Percentiles rank a stretch among this genome's conserved stretches.
These are phyloP conservation scores for Oscheius sp. DNA, from an alignment of 2,888 invertebrate genomes.

Conservation along the genomic window DNA sequence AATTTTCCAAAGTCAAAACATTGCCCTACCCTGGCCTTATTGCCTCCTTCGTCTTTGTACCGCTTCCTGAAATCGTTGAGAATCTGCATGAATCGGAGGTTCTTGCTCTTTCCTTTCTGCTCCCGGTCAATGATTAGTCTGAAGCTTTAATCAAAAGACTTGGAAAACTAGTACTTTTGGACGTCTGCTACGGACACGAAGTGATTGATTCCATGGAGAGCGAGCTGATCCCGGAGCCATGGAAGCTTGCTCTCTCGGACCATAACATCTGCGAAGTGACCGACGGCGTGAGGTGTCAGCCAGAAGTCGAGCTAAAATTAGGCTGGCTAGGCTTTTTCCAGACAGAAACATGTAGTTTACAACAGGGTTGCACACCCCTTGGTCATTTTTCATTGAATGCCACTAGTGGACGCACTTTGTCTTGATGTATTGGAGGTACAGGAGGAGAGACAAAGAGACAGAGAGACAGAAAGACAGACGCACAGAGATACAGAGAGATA, in stretches of 20 bases:
- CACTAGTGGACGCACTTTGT: not conserved
- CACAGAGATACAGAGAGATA: no score
- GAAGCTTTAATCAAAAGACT: constrained; percentile 7
- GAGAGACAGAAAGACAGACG: no score
- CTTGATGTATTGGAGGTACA: not conserved
- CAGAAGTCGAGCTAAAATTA: constrained; percentile 70
- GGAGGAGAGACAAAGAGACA: not conserved
- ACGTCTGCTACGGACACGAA: constrained; percentile 77
- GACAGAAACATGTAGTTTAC: not conserved
- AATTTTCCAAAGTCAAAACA: constrained; percentile 9
- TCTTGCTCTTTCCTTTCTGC: constrained; percentile 38
- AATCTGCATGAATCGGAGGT: constrained; percentile 31
- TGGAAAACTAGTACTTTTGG: constrained; percentile 75
- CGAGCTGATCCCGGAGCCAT: constrained; percentile 78
- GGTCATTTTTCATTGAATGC: not conserved
- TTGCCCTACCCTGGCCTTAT: constrained; percentile 48
- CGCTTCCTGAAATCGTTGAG: constrained; percentile 46
- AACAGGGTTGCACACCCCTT: not conserved
- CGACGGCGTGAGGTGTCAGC: constrained; percentile 69
- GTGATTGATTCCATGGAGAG: constrained; percentile 39
- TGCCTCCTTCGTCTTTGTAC: constrained; percentile 54
- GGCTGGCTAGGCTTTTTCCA: not conserved
- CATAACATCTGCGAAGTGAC: constrained; percentile 79
- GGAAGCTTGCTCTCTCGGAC: constrained; percentile 80
- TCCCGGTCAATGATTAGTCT: constrained; percentile 69